phyloP scores from a whole-genome alignment of 1,140 invertebrate genomes.

The Pseudomyrmex pallidus region DNA sequence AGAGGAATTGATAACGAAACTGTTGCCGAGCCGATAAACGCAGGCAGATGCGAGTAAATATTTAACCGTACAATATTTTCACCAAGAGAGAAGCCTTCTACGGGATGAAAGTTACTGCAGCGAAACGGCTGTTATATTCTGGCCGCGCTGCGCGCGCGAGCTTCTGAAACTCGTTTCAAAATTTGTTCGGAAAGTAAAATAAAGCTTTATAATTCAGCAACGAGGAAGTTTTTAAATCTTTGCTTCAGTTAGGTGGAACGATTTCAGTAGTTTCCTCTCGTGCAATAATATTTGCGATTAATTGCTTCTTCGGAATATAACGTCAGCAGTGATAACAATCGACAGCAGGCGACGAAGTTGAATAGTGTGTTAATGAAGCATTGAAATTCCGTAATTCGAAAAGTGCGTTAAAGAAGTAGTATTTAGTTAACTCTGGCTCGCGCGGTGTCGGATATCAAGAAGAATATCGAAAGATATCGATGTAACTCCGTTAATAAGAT shows the following conservation, averaged over 20 bases:
- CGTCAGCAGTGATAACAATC: neutral
- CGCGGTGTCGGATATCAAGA: too few relatives aligned
- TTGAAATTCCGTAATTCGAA: neutral
- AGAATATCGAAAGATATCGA: too few relatives aligned
- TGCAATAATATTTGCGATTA: constrained; percentile 5
- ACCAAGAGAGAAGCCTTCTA: constrained; percentile 5
- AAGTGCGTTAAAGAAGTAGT: neutral
- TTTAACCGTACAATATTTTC: constrained; percentile 48
- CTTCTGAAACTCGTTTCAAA: constrained; percentile 35
- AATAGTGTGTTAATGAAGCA: neutral
- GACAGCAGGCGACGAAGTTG: neutral
- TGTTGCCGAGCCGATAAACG: constrained; percentile 48
- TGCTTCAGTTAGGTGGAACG: neutral
- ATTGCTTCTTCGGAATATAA: neutral
- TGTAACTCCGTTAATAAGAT: too few relatives aligned
- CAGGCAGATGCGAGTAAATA: constrained; percentile 39
- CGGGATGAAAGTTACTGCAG: constrained; percentile 40
- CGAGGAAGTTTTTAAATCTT: neutral
- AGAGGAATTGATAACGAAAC: constrained; percentile 55
- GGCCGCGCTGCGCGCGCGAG: neutral
- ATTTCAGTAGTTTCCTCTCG: neutral
- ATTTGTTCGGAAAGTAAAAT: constrained; percentile 49
- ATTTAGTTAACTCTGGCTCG: too few relatives aligned
- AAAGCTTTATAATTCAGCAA: constrained; percentile 26
- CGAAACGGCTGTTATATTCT: constrained; percentile 15